Conservation (phyloP, 2,888 invertebrate species). For the Clistopyga incitator region DNA sequence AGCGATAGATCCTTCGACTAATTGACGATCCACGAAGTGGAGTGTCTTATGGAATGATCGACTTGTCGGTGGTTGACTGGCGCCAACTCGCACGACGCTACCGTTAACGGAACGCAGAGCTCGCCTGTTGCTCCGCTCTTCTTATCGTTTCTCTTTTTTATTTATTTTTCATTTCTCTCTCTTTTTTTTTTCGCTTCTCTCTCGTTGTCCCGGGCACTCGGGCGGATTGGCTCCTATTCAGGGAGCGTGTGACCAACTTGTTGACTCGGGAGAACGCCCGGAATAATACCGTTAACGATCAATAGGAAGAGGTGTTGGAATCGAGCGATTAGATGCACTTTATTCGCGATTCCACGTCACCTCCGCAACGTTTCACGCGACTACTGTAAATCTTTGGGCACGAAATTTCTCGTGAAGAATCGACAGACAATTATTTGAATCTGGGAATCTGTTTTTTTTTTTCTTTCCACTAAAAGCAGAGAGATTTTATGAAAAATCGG, state of each 20-base stretch:
- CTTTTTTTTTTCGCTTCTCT: constrained; percentile 6
- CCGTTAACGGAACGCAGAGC: constrained; percentile 20
- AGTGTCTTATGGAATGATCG: constrained; percentile 28
- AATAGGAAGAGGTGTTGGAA: constrained; percentile 51
- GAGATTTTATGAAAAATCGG: no score
- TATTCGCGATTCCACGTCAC: constrained; percentile 73
- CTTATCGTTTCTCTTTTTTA: not conserved
- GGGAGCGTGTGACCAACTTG: constrained; percentile 67
- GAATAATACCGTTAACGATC: constrained; percentile 78
- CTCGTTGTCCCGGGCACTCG: constrained; percentile 23
- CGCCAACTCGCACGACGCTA: constrained; percentile 35
- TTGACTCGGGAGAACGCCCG: constrained; percentile 44
- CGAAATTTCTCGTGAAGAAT: no score
- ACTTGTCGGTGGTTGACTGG: constrained; percentile 26
- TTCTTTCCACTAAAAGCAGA: not conserved
- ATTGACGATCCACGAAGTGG: constrained; percentile 28
- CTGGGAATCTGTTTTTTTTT: no score
- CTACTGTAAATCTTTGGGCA: no score
- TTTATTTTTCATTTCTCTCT: not conserved
- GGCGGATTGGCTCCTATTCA: constrained; percentile 62
- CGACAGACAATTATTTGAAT: no score
- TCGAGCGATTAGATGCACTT: constrained; percentile 59
- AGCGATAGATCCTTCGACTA: constrained; percentile 20
- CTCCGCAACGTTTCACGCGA: no score
- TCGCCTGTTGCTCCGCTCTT: constrained; percentile 21